Conservation (phyloP, 2,888 invertebrate genomes). For the Endomychus coccineus region DNA sequence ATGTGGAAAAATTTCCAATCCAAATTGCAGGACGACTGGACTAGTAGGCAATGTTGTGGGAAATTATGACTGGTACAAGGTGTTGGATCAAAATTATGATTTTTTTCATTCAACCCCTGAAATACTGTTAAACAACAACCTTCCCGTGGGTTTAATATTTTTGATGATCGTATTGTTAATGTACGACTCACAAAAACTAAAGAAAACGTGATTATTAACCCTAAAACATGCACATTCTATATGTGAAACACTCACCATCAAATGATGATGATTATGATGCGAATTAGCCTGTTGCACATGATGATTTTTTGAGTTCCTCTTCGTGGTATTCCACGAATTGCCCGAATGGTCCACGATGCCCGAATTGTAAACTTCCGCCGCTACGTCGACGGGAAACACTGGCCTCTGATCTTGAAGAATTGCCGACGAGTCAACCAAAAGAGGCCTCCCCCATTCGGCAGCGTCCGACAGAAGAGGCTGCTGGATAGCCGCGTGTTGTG, state of each 20-base stretch:
- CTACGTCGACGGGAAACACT: slow-evolving; percentile 53
- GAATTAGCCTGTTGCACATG: slow-evolving; percentile 52
- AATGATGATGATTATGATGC: slow-evolving; percentile 40
- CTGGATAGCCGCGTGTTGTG: slow-evolving; percentile 55
- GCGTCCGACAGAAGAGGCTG: slow-evolving; percentile 56
- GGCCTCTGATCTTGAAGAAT: slow-evolving; percentile 61
- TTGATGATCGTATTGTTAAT: too few species aligned
- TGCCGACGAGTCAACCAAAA: slow-evolving; percentile 69
- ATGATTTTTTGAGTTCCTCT: slow-evolving; percentile 52
- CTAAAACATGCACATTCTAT: too few species aligned
- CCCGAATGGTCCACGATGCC: slow-evolving; percentile 49
- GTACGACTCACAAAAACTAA: too few species aligned
- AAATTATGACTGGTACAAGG: too few species aligned
- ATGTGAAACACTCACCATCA: slow-evolving; percentile 40
- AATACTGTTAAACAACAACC: too few species aligned
- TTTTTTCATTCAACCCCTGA: too few species aligned
- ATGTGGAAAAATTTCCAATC: too few species aligned
- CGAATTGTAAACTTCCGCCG: slow-evolving; percentile 52
- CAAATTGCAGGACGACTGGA: too few species aligned
- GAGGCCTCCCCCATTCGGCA: slow-evolving; percentile 64
- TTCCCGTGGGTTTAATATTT: too few species aligned
- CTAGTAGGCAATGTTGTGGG: too few species aligned
- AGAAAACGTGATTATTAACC: too few species aligned
- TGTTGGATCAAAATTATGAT: too few species aligned
- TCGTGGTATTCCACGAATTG: slow-evolving; percentile 41